Evolutionary conservation across 1,140 invertebrate species (phyloP).

Genomic region (Choristoneura fumiferana): DNA sequence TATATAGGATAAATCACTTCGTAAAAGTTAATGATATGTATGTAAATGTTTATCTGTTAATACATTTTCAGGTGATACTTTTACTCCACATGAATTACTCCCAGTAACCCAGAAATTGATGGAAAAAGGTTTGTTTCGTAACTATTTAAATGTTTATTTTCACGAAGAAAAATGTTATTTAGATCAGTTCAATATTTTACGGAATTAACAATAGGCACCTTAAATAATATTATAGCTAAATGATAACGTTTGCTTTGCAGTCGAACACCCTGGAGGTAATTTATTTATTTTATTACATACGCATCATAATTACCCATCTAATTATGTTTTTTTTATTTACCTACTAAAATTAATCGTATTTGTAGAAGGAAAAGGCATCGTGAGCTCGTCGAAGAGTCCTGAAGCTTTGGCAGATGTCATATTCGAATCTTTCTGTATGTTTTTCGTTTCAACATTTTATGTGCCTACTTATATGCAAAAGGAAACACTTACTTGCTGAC

Average conservation of each 20-base stretch:
- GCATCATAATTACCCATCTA: no score
- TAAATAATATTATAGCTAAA: neutral
- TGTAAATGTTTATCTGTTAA: no score
- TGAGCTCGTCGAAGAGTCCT: conserved; percentile 42
- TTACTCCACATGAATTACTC: conserved; percentile 46
- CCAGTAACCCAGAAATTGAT: conserved; percentile 42
- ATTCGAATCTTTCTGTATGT: conserved; percentile 56
- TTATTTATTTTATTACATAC: neutral
- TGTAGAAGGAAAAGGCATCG: conserved; percentile 53
- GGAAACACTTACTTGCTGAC: no score
- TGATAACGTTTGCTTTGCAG: no score
- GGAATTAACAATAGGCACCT: no score
- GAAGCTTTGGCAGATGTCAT: conserved; percentile 49
- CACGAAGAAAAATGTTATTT: no score
- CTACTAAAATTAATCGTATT: conserved; percentile 22
- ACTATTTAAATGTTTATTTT: no score
- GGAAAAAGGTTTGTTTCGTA: conserved; percentile 44
- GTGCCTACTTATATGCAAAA: no score
- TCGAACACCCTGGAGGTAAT: conserved; percentile 39
- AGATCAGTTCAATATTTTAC: no score
- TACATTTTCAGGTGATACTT: conserved; percentile 43
- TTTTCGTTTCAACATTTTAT: neutral
- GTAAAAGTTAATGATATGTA: no score
- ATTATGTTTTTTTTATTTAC: conserved; percentile 3
- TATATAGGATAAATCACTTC: no score